Percentiles rank a stretch among this genome's conserved stretches.
Evolutionary conservation across 2,888 invertebrate genomes (phyloP).

Genomic region (Drepana falcataria): DNA sequence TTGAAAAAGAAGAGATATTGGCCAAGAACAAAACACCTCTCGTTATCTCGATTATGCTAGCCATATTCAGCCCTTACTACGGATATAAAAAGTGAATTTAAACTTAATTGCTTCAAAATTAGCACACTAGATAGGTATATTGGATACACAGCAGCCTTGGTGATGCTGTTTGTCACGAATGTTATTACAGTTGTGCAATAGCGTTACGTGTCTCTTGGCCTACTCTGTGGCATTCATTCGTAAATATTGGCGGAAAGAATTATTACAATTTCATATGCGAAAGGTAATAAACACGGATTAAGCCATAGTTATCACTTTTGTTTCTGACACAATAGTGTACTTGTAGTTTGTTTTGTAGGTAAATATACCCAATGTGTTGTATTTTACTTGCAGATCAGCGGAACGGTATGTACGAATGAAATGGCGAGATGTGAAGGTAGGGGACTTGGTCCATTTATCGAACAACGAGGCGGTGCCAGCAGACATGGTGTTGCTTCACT

Average conservation of each 20-base stretch:
- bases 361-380: no score
- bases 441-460: slow-evolving; percentile 95
- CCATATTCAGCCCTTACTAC: no score
- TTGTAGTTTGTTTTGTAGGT: neutral
- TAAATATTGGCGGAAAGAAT: neutral
- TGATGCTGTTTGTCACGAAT: slow-evolving; percentile 1
- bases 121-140: neutral
- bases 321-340: neutral
- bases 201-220: slow-evolving; percentile 2
- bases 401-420: slow-evolving; percentile 90
- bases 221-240: neutral
- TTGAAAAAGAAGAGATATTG: no score
- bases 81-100: neutral
- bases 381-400: slow-evolving; percentile 80
- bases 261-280: neutral
- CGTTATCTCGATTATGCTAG: no score
- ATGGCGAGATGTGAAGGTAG: slow-evolving; percentile 95
- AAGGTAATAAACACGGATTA: no score
- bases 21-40: no score
- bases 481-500: slow-evolving; percentile 92
- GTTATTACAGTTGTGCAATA: slow-evolving; percentile 2
- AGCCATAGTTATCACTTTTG: neutral
- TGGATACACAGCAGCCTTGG: neutral
- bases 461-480: slow-evolving; percentile 98
- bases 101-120: neutral